phyloP scores from a whole-genome alignment of 2,888 invertebrate species.

The Epirrhoe alternata region DNA sequence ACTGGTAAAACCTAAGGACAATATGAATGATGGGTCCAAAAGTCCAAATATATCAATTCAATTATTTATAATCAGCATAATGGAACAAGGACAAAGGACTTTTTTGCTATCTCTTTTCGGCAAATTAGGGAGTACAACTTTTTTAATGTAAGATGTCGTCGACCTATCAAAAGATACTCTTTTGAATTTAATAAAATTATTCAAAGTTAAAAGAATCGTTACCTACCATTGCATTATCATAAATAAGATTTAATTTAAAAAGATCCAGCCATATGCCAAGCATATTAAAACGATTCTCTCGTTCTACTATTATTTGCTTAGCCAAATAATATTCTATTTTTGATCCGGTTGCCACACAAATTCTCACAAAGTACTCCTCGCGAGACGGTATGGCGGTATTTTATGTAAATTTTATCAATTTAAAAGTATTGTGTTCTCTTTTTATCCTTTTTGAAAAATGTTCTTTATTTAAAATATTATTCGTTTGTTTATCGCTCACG shows the following conservation, averaged over 20 bases:
- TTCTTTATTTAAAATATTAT: not conserved
- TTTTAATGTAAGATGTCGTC: not conserved
- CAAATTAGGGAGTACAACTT: too few species aligned
- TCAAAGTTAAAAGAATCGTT: too few species aligned
- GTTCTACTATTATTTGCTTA: not conserved
- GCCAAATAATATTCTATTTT: not conserved
- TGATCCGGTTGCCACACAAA: not conserved
- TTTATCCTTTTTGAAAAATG: not conserved
- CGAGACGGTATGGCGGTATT: not conserved
- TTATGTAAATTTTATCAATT: not conserved
- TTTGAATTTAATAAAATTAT: not conserved
- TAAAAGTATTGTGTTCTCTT: not conserved
- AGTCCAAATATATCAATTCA: too few species aligned
- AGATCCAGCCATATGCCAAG: not conserved
- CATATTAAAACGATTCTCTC: not conserved
- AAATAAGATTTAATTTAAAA: too few species aligned
- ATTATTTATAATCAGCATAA: too few species aligned
- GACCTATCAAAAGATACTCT: not conserved
- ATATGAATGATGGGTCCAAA: too few species aligned
- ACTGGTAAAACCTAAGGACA: too few species aligned
- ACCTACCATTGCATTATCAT: too few species aligned
- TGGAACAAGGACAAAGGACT: too few species aligned
- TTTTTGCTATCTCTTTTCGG: too few species aligned
- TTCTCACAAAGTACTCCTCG: not conserved
- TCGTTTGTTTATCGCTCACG: conserved; percentile 23